Evolutionary conservation across 2,888 invertebrate genomes (phyloP).

Genomic region (Periphyllus acericola): DNA sequence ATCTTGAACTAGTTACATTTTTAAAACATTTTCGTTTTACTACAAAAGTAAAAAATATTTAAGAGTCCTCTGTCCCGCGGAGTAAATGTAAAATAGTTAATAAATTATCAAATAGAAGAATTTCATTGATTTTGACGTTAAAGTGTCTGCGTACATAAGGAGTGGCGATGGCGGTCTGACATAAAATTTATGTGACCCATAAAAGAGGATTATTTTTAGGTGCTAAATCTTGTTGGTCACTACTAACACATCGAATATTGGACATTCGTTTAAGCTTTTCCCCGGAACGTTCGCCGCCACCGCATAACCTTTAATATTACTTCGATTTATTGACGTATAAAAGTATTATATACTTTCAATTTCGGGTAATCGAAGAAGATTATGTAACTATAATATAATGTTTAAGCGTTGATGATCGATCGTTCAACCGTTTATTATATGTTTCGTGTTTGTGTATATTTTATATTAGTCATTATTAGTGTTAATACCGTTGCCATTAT

Average conservation of each 20-base stretch:
- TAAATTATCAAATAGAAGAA: background rate
- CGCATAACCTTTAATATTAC: background rate
- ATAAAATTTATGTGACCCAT: slow-evolving; percentile 32
- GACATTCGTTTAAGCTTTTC: slow-evolving; percentile 5
- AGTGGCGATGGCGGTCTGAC: background rate
- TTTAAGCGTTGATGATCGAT: background rate
- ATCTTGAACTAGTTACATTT: background rate
- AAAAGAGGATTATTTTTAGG: slow-evolving; percentile 29
- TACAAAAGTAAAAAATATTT: background rate
- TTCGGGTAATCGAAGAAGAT: background rate
- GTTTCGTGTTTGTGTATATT: background rate
- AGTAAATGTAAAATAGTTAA: background rate
- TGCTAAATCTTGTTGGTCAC: slow-evolving; percentile 2
- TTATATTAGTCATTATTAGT: background rate
- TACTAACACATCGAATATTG: slow-evolving; percentile 8
- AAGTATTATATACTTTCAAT: background rate
- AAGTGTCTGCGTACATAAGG: background rate
- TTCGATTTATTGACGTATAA: background rate
- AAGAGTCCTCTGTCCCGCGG: background rate
- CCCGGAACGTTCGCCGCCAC: background rate
- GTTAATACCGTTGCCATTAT: background rate
- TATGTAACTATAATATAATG: background rate
- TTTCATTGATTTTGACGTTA: slow-evolving; percentile 7
- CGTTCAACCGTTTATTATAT: background rate
- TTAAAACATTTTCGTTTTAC: background rate